Conservation (phyloP, 2,797 vertebrate genomes). For the Kryptolebias ocellatus region DNA sequence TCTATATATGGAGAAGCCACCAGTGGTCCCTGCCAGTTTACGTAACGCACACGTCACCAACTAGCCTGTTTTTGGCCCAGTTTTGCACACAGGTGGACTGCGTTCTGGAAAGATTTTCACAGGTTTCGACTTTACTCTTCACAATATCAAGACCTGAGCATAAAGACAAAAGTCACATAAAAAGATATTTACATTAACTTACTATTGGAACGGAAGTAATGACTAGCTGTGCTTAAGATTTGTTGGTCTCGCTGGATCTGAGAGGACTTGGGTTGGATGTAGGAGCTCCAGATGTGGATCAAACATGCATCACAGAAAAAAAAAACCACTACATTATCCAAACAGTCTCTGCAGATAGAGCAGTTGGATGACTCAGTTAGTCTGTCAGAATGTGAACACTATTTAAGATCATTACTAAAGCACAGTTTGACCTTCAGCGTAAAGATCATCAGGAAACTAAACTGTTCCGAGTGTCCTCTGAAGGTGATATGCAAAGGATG, state of each 20-base stretch:
- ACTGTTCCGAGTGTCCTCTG: constrained; percentile 20
- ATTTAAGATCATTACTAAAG: not conserved
- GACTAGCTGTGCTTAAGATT: not conserved
- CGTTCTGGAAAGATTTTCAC: constrained; percentile 34
- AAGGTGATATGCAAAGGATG: constrained; percentile 52
- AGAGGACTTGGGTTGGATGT: constrained; percentile 7
- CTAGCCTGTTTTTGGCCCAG: constrained; percentile 48
- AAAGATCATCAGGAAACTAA: constrained; percentile 31
- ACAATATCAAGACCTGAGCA: constrained; percentile 9
- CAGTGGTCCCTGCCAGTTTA: constrained; percentile 38
- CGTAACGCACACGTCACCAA: constrained; percentile 53
- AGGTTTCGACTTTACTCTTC: constrained; percentile 25
- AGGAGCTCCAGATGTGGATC: constrained; percentile 2
- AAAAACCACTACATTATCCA: not conserved
- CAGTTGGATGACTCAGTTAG: no score
- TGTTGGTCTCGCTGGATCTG: not conserved
- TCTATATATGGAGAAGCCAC: constrained; percentile 51
- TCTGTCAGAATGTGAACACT: not conserved
- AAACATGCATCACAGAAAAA: not conserved
- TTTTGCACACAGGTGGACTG: constrained; percentile 51
- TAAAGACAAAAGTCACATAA: constrained; percentile 14
- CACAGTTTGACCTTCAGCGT: constrained; percentile 3
- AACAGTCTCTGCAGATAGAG: no score
- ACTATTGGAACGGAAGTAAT: not conserved
- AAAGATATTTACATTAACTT: not conserved